These are phyloP conservation scores for Syncerus caffer DNA, from an alignment of 2,797 vertebrate species.

Conservation along the genomic window DNA sequence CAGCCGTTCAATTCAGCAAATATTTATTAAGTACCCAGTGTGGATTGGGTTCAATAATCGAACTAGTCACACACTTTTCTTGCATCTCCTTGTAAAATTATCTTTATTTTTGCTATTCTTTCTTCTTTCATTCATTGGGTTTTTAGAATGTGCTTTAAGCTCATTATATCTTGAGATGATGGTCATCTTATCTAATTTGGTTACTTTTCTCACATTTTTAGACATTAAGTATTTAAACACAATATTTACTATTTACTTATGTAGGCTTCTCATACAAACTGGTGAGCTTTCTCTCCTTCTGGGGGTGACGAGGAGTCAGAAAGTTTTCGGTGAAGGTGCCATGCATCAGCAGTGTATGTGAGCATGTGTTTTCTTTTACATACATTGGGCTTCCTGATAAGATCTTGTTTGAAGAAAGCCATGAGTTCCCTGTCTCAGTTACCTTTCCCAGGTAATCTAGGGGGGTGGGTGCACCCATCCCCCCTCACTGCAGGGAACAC, in stretches of 20 bases:
- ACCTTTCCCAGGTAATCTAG: not conserved
- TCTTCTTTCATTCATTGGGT: not conserved
- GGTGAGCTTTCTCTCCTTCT: not conserved
- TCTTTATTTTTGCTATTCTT: not conserved
- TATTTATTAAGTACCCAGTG: not conserved
- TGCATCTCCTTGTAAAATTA: not conserved
- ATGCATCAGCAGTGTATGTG: not conserved
- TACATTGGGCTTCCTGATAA: not conserved
- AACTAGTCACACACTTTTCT: not conserved
- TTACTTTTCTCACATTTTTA: constrained; percentile 10
- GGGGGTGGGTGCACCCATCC: not conserved
- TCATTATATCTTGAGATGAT: not conserved
- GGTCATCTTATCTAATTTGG: not conserved
- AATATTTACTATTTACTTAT: not conserved
- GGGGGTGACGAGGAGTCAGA: not conserved
- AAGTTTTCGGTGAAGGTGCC: not conserved
- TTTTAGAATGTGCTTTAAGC: not conserved
- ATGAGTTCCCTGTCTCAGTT: not conserved
- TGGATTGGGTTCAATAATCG: not conserved
- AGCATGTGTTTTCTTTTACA: not conserved
- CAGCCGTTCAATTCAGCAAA: not conserved
- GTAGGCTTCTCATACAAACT: not conserved
- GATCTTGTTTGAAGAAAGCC: not conserved
- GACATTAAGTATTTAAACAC: not conserved
- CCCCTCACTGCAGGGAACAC: not conserved